These are phyloP conservation scores for Oceanites oceanicus DNA, from an alignment of 2,113 vertebrate genomes.

Conservation along the genomic window DNA sequence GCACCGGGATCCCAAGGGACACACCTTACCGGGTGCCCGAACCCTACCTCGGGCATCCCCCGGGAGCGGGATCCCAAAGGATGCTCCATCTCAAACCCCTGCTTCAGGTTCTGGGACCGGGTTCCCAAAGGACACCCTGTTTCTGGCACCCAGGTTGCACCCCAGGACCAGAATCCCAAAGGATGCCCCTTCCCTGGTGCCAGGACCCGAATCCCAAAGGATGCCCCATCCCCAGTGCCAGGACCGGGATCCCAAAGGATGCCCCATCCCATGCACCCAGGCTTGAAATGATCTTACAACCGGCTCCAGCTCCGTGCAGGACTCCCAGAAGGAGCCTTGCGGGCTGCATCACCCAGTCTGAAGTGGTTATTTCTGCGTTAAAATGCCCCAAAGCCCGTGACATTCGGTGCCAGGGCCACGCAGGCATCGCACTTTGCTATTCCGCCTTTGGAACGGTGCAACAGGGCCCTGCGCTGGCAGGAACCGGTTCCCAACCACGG, in stretches of 20 bases:
- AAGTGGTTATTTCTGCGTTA: neutral
- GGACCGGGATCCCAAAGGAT: neutral
- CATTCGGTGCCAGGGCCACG: fast-evolving
- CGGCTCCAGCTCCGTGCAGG: neutral
- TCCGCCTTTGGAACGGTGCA: fast-evolving
- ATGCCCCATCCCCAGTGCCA: neutral
- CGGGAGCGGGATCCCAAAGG: neutral
- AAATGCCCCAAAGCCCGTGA: neutral
- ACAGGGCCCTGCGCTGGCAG: fast-evolving
- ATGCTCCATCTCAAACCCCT: neutral
- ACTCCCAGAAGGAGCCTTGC: neutral
- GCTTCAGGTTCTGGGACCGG: neutral
- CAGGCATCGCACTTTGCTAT: fast-evolving
- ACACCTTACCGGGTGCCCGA: neutral
- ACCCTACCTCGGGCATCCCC: neutral
- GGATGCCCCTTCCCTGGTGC: no score
- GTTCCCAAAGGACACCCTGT: neutral
- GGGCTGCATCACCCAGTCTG: fast-evolving
- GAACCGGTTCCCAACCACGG: fast-evolving
- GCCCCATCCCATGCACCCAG: neutral
- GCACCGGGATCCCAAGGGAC: neutral
- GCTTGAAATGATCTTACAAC: neutral
- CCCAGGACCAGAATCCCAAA: neutral
- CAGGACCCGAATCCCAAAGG: neutral
- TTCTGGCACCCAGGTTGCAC: neutral